phyloP scores from a whole-genome alignment of 2,888 invertebrate genomes.

The Cristatella mucedo region DNA sequence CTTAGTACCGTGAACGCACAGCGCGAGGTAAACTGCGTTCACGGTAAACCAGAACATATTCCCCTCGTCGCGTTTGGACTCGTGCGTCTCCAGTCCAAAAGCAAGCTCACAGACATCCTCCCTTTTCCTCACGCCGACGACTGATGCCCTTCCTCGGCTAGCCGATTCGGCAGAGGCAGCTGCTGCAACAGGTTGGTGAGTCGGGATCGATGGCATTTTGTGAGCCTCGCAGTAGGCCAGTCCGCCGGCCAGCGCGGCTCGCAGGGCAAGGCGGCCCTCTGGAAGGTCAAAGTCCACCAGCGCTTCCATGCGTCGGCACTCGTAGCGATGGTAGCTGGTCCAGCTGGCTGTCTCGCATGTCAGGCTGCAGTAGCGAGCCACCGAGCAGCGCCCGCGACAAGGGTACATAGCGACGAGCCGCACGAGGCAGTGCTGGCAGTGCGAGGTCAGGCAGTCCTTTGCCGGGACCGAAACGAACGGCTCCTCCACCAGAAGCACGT shows the following conservation, averaged over 20 bases:
- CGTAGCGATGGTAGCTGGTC: conserved; percentile 38
- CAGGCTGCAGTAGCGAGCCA: conserved; percentile 32
- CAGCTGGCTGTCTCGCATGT: conserved; percentile 27
- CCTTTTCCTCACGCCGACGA: too few relatives aligned
- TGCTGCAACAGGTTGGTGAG: too few relatives aligned
- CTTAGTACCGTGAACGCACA: too few relatives aligned
- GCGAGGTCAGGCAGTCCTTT: conserved; percentile 43
- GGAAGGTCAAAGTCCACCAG: conserved; percentile 51
- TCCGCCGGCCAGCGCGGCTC: conserved; percentile 24
- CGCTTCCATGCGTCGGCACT: conserved; percentile 54
- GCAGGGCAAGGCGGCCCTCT: conserved; percentile 48
- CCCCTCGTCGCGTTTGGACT: too few relatives aligned
- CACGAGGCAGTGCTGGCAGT: conserved; percentile 55
- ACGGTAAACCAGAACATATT: too few relatives aligned
- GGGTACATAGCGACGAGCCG: conserved; percentile 27
- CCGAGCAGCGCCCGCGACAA: conserved; percentile 27
- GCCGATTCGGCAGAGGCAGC: too few relatives aligned
- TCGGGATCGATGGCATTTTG: too few relatives aligned
- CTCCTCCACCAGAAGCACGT: conserved; percentile 58
- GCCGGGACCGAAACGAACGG: conserved; percentile 61
- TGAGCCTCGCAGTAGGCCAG: too few relatives aligned
- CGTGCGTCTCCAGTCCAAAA: too few relatives aligned
- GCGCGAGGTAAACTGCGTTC: too few relatives aligned
- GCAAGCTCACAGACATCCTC: too few relatives aligned
- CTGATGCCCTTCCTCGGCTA: too few relatives aligned